Evolutionary conservation across 1,140 invertebrate genomes (phyloP).

Genomic region (Cydia amplana): DNA sequence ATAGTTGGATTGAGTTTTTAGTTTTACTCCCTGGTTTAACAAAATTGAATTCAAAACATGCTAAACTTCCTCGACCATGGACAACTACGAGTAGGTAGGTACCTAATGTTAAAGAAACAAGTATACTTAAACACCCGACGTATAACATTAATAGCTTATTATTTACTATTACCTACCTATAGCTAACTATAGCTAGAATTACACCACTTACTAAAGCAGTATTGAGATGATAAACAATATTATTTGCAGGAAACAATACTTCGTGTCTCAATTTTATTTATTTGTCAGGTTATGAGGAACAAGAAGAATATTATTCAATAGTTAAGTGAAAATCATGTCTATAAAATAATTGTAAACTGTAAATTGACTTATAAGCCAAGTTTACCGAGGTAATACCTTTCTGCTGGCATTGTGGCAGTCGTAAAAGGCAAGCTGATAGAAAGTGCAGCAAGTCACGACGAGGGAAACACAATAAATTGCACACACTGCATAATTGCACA

Average conservation of each 20-base stretch:
- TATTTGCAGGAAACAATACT: neutral
- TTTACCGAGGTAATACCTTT: conserved; percentile 2
- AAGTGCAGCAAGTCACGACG: conserved; percentile 28
- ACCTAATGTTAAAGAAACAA: too few relatives aligned
- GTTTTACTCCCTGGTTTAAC: neutral
- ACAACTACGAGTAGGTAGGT: too few relatives aligned
- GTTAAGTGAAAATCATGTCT: conserved; percentile 11
- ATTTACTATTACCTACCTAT: too few relatives aligned
- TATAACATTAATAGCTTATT: too few relatives aligned
- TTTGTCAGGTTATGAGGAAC: neutral
- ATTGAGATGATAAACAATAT: neutral
- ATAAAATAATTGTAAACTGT: conserved; percentile 9
- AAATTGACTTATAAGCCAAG: neutral
- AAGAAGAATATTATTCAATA: neutral
- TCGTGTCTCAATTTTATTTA: neutral
- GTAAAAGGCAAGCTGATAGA: conserved; percentile 15
- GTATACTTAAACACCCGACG: too few relatives aligned
- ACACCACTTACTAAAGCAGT: neutral
- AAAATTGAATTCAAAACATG: neutral
- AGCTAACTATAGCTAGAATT: neutral
- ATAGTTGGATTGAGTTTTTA: neutral
- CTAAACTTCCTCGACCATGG: neutral
- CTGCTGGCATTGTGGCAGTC: conserved; percentile 1
- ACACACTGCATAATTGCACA: conserved; percentile 26
- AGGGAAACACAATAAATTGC: conserved; percentile 29